Evolutionary conservation across 2,113 vertebrate species (phyloP).

Genomic region (Ascaphus truei): DNA sequence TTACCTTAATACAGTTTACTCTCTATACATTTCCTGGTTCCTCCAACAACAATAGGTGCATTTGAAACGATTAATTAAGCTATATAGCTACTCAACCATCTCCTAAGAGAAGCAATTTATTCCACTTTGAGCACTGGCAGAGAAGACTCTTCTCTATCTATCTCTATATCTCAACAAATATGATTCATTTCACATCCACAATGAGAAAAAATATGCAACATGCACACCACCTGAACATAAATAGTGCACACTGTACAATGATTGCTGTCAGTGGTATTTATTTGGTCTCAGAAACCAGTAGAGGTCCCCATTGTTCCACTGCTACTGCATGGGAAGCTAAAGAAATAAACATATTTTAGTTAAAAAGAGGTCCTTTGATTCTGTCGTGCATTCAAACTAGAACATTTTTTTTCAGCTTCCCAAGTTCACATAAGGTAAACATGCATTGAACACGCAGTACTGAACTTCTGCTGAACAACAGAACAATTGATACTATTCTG

Average conservation of each 20-base stretch:
- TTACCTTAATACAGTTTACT: no score
- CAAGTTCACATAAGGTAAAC: slow-evolving; percentile 14
- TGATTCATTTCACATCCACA: slow-evolving; percentile 21
- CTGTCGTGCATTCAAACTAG: background rate
- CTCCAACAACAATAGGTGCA: no score
- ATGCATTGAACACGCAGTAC: background rate
- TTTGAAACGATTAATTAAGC: no score
- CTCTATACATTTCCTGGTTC: no score
- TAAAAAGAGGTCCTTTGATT: background rate
- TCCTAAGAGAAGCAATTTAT: no score
- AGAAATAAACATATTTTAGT: background rate
- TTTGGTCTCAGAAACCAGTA: background rate
- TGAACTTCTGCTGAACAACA: background rate
- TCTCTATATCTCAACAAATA: slow-evolving; percentile 25
- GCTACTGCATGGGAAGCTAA: background rate
- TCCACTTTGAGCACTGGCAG: no score
- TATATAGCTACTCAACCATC: no score
- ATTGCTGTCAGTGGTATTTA: background rate
- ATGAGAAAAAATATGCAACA: background rate
- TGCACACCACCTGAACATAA: no score
- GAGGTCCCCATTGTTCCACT: slow-evolving; percentile 20
- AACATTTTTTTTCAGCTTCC: slow-evolving; percentile 8
- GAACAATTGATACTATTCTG: background rate
- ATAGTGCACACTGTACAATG: background rate
- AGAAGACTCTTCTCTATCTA: no score